Conservation (phyloP, 2,888 invertebrate genomes). For the Calameuta idolon region DNA sequence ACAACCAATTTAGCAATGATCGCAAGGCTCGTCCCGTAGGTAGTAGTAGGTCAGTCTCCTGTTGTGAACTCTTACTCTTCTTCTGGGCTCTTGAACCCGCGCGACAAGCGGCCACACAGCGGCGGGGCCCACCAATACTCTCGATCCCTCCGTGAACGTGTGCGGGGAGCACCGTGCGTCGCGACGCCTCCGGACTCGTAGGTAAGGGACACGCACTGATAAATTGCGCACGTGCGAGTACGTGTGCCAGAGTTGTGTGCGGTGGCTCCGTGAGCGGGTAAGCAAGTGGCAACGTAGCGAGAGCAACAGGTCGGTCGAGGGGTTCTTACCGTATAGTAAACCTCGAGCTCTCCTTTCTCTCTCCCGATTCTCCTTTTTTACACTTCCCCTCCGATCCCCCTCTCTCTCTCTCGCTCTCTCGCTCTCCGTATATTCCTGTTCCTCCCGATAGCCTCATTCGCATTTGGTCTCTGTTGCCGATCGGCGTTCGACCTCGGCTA, state of each 20-base stretch:
- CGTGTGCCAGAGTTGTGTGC: background rate
- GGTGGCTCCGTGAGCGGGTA: background rate
- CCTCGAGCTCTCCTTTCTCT: background rate
- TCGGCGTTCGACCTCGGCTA: background rate
- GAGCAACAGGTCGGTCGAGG: constrained; percentile 15
- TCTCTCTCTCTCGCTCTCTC: background rate
- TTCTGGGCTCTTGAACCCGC: background rate
- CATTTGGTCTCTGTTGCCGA: background rate
- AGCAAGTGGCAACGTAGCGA: constrained; percentile 5
- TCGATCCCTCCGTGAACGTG: background rate
- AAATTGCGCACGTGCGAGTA: background rate
- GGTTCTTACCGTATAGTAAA: constrained; percentile 7
- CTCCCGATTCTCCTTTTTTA: background rate
- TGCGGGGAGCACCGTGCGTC: background rate
- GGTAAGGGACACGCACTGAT: background rate
- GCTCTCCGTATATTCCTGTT: background rate
- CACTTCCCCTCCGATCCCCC: background rate
- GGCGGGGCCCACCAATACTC: background rate
- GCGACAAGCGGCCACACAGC: background rate
- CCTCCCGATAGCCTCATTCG: background rate
- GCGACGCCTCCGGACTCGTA: background rate
- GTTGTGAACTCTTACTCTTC: background rate
- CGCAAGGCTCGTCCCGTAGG: background rate
- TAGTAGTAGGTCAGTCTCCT: background rate
- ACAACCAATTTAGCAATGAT: background rate